These are phyloP conservation scores for Lepetodrilus schrolli DNA, from an alignment of 2,888 invertebrate genomes.

Conservation along the genomic window DNA sequence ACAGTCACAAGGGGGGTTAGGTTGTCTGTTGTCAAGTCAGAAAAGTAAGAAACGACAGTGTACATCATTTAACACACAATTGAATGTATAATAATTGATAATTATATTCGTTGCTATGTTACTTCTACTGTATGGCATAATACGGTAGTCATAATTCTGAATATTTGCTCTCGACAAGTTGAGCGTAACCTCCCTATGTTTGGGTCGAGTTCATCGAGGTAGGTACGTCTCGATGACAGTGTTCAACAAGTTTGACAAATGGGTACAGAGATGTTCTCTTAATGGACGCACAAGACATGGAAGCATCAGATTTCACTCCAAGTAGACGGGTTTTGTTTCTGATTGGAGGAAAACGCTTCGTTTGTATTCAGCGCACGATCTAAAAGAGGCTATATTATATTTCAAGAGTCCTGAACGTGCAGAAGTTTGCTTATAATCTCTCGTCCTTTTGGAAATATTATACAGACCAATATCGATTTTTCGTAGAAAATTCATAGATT, in stretches of 20 bases:
- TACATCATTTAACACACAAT: too few species aligned
- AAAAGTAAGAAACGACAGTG: too few species aligned
- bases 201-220: background rate
- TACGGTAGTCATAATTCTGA: too few species aligned
- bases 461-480: background rate
- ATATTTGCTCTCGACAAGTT: background rate
- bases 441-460: background rate
- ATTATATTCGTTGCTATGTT: too few species aligned
- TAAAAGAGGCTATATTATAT: background rate
- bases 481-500: background rate
- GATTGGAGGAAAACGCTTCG: background rate
- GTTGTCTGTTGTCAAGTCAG: too few species aligned
- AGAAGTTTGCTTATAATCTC: background rate
- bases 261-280: conserved; percentile 19
- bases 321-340: background rate
- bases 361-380: background rate
- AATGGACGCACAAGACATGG: conserved; percentile 22
- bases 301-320: conserved; percentile 25
- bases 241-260: conserved; percentile 28
- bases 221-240: conserved; percentile 21
- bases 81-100: too few species aligned
- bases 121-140: too few species aligned
- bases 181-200: background rate
- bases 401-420: background rate
- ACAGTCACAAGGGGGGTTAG: conserved; percentile 33